Evolutionary conservation across 2,113 vertebrate genomes (phyloP).

Genomic region (Periophthalmus modestus): DNA sequence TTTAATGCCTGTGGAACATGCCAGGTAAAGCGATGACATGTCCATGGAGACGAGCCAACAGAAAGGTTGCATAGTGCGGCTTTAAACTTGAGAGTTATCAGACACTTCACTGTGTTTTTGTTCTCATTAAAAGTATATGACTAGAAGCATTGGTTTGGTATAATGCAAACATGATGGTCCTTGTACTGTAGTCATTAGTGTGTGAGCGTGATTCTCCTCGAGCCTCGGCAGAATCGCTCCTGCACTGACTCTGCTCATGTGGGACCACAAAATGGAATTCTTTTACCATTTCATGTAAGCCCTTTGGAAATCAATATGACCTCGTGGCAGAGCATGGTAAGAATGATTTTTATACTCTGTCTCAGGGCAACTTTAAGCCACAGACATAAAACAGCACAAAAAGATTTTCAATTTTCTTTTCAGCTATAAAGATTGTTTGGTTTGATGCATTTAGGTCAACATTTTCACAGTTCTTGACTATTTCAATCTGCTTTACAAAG

Average conservation of each 20-base stretch:
- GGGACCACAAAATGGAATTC: constrained; percentile 25
- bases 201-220: constrained; percentile 33
- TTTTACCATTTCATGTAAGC: constrained; percentile 35
- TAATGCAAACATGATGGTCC: constrained; percentile 32
- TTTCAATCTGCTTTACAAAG: neutral
- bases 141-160: neutral
- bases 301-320: constrained; percentile 49
- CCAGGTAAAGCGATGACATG: too few species aligned
- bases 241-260: constrained; percentile 43
- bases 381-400: constrained; percentile 6
- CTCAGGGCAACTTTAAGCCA: neutral
- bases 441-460: constrained; percentile 16
- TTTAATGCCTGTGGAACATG: too few species aligned
- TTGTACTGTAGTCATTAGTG: constrained; percentile 36
- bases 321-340: constrained; percentile 30
- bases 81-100: too few species aligned
- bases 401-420: constrained; percentile 17
- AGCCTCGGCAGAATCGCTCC: constrained; percentile 47
- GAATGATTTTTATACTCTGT: constrained; percentile 12
- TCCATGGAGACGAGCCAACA: too few species aligned
- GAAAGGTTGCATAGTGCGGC: too few species aligned
- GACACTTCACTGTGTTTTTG: too few species aligned
- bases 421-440: constrained; percentile 16
- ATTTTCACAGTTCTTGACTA: constrained; percentile 20
- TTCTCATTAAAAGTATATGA: neutral